These are phyloP conservation scores for Eustalomyia histrio DNA, from an alignment of 2,888 invertebrate genomes.

Conservation along the genomic window DNA sequence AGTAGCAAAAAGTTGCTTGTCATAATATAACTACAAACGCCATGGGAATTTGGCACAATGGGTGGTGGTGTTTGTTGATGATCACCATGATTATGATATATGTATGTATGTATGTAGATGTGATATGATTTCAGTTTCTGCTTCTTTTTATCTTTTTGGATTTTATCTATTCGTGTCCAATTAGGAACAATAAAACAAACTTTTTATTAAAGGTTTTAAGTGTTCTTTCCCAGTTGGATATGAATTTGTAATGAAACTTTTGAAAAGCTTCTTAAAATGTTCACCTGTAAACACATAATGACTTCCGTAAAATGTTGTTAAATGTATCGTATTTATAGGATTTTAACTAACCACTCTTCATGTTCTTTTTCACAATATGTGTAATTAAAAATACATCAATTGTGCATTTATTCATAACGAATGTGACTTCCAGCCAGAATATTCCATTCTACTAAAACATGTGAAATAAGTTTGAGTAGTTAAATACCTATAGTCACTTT, in stretches of 20 bases:
- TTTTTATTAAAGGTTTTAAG: constrained; percentile 5
- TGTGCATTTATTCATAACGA: constrained; percentile 5
- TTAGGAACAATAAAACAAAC: constrained; percentile 24
- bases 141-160: background rate
- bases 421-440: no score
- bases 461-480: background rate
- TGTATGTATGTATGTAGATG: no score
- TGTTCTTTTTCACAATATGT: background rate
- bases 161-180: constrained; percentile 29
- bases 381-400: constrained; percentile 36
- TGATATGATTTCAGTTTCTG: constrained; percentile 12
- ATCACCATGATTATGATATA: background rate
- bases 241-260: constrained; percentile 10
- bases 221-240: constrained; percentile 15
- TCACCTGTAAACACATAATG: constrained; percentile 8
- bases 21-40: constrained; percentile 11
- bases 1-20: constrained; percentile 21
- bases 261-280: background rate
- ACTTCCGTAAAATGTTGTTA: constrained; percentile 22
- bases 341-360: background rate
- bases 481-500: background rate
- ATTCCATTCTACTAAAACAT: background rate
- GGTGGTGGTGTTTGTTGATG: constrained; percentile 52
- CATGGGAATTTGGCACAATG: constrained; percentile 49
- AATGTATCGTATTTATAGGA: background rate